Base-by-base conservation (phyloP, 1,140 invertebrate genomes). In the Anastrepha obliqua region DNA sequence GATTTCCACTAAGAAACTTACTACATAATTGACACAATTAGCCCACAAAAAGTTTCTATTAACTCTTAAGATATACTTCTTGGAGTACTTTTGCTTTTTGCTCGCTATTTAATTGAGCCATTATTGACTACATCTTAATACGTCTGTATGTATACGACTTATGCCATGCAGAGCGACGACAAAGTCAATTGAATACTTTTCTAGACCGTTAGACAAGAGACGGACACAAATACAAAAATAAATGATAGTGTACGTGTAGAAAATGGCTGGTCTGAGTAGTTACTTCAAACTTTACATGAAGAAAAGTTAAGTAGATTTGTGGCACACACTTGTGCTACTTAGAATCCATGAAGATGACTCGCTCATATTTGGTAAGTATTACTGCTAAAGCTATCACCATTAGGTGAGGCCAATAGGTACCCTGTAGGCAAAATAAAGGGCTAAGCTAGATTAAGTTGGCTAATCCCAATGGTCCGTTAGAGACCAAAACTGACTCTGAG, bases 111-210 rank as follows among this genome's bases (percentile, higher is more conserved):
- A 81, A 81, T 81, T 81, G 74, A 20, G 74, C 55, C 74, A 81
- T 81, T 81, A 81, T 44, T 58, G 74, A 81, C 55, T 58, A 81
- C 74, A 55, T 20, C 74, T 81, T 81, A 81, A 81, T 81, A 47
- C n/a, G 70, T 9, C 2, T 51, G 44, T n/a, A 62, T 62, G 6
- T 2, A 67, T 29, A 67, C 29, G 29, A 29, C 29, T 29, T 39
- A 39, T 39, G 17, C 20, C 6, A 20, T 2, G 6, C 51, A 55
- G 6, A 55, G 51, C 51, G 51, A 55, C 3, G 11, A 55, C 51
- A 55, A 55, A 55, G 51, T 55, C 51, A 55, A 55, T 55, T 81
- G 6, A 55, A 81, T 81, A 81, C n/a, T 20, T 55, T 11, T 51
- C 17, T 39, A 81, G 47, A 81, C 47, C n/a, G 74, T 55, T 55